phyloP scores from a whole-genome alignment of 2,113 vertebrate species.

The Micronisus gabar region DNA sequence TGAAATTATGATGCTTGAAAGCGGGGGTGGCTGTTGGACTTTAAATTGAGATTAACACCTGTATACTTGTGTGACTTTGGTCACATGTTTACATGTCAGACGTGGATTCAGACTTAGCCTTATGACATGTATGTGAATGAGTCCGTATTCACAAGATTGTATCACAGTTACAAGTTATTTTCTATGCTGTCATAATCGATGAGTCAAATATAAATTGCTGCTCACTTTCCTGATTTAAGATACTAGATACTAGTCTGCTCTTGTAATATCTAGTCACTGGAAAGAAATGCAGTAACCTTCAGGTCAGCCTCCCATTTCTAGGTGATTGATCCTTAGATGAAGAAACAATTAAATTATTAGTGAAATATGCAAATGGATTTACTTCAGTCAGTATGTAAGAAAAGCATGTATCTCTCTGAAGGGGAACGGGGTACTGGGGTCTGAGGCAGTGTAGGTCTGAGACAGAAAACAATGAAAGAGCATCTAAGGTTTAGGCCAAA shows the following conservation, averaged over 20 bases:
- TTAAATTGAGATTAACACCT: not conserved
- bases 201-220: not conserved
- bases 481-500: not conserved
- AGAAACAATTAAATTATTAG: not conserved
- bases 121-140: not conserved
- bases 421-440: accelerated
- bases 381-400: not conserved
- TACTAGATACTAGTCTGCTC: not conserved
- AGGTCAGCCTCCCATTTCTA: not conserved
- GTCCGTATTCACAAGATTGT: not conserved
- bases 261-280: not conserved
- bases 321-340: not conserved
- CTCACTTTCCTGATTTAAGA: not conserved
- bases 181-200: not conserved
- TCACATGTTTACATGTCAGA: not conserved
- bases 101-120: not conserved
- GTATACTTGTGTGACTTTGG: not conserved
- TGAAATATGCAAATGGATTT: not conserved
- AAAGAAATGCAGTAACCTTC: not conserved
- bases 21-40: not conserved
- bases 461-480: not conserved
- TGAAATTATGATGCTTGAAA: not conserved
- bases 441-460: not conserved
- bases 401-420: not conserved
- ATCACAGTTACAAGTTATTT: not conserved